Evolutionary conservation across 2,888 invertebrate species (phyloP).

Genomic region (Microdon myrmicae): DNA sequence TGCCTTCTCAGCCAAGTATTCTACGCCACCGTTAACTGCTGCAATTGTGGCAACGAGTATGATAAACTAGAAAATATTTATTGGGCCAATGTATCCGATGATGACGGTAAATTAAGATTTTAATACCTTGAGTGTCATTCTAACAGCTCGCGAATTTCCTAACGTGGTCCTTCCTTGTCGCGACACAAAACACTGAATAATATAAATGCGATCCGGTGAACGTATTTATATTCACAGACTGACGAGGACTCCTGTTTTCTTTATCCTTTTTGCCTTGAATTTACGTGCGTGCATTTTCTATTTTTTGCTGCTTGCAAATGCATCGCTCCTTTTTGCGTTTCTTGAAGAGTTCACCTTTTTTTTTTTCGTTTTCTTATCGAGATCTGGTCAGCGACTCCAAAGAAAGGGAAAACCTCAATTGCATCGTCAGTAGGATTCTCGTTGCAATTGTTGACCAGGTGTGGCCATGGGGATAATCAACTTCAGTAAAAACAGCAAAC

Average conservation of each 20-base stretch:
- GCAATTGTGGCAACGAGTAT: slow-evolving; percentile 47
- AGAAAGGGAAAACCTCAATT: slow-evolving; percentile 49
- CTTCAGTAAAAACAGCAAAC: slow-evolving; percentile 15
- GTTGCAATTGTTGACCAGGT: slow-evolving; percentile 39
- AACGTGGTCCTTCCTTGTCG: slow-evolving; percentile 58
- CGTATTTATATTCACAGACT: slow-evolving; percentile 60
- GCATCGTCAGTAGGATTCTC: slow-evolving; percentile 28
- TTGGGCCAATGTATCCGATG: neutral
- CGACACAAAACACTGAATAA: slow-evolving; percentile 67
- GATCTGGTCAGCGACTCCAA: slow-evolving; percentile 38
- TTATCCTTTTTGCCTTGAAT: slow-evolving; percentile 29
- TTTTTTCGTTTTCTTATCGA: slow-evolving; percentile 18
- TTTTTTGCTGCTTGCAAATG: slow-evolving; percentile 14
- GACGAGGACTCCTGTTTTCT: slow-evolving; percentile 21
- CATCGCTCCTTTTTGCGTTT: slow-evolving; percentile 39
- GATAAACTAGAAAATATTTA: slow-evolving; percentile 30
- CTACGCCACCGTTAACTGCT: slow-evolving; percentile 39
- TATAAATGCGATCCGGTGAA: slow-evolving; percentile 43
- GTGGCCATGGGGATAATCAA: slow-evolving; percentile 29
- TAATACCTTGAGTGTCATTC: slow-evolving; percentile 53
- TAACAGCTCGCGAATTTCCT: slow-evolving; percentile 33
- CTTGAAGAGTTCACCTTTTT: slow-evolving; percentile 34
- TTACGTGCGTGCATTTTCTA: neutral
- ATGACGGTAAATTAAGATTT: neutral
- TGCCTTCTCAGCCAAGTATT: slow-evolving; percentile 28